Evolutionary conservation across 2,113 vertebrate genomes (phyloP).

Genomic region (Callipepla californica): DNA sequence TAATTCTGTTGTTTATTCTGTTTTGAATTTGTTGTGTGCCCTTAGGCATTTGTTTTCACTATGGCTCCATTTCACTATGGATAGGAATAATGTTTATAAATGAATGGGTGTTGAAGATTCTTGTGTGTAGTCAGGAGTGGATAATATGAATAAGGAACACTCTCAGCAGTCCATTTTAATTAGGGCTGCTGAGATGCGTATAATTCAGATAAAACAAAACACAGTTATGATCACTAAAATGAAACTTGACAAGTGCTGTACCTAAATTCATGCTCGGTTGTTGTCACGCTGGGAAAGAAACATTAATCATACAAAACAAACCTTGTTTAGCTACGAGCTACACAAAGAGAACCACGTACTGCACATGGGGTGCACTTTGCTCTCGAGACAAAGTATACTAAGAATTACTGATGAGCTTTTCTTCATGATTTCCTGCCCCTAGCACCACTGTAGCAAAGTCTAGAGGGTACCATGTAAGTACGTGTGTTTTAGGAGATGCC

Average conservation of each 20-base stretch:
- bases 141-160: neutral
- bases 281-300: neutral
- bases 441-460: neutral
- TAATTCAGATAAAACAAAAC: neutral
- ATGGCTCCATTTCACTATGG: neutral
- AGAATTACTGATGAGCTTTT: neutral
- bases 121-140: neutral
- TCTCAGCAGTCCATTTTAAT: neutral
- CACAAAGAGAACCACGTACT: neutral
- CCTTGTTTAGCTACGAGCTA: neutral
- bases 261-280: neutral
- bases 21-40: neutral
- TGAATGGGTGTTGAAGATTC: neutral
- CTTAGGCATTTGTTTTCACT: neutral
- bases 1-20: neutral
- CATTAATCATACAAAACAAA: neutral
- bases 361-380: neutral
- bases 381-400: neutral
- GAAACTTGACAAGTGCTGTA: neutral
- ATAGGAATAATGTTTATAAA: neutral
- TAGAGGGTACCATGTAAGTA: neutral
- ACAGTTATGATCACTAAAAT: neutral
- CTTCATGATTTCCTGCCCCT: rapidly evolving
- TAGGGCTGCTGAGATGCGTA: neutral
- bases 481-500: rapidly evolving